These are phyloP conservation scores for Semotilus atromaculatus DNA, from an alignment of 2,797 vertebrate genomes.

Conservation along the genomic window DNA sequence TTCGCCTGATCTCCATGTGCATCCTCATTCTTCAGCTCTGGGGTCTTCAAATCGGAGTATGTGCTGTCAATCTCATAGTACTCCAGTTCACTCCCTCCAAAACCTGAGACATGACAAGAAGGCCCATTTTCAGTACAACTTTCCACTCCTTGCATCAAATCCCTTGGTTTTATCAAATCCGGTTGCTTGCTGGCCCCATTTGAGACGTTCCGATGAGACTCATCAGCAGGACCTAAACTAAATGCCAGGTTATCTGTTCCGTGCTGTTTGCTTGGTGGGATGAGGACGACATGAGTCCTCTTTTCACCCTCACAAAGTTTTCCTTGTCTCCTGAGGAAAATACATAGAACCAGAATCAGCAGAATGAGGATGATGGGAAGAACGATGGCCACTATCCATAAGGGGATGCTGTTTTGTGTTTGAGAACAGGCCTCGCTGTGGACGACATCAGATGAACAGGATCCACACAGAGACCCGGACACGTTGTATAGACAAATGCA, in stretches of 20 bases:
- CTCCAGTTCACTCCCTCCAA: constrained; percentile 67
- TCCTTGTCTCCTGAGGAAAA: constrained; percentile 55
- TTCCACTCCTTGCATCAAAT: constrained; percentile 47
- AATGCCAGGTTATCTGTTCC: constrained; percentile 69
- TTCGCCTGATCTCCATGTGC: constrained; percentile 24
- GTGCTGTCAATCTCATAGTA: constrained; percentile 74
- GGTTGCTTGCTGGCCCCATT: constrained; percentile 46
- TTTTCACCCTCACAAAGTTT: constrained; percentile 17
- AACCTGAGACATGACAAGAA: constrained; percentile 36
- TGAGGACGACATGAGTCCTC: constrained; percentile 35
- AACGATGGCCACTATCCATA: constrained; percentile 74
- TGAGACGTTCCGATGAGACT: constrained; percentile 16
- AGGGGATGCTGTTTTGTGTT: constrained; percentile 14
- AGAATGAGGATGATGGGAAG: constrained; percentile 64
- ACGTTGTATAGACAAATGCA: constrained; percentile 75
- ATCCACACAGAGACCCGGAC: constrained; percentile 68
- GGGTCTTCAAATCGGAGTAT: constrained; percentile 64
- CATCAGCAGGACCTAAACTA: constrained; percentile 57
- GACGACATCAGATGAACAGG: constrained; percentile 61
- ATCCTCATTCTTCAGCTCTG: constrained; percentile 58
- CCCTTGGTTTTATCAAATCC: constrained; percentile 52
- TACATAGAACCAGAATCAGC: constrained; percentile 57
- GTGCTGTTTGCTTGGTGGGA: constrained; percentile 53
- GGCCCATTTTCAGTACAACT: constrained; percentile 47
- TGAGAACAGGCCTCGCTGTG: constrained; percentile 61